Evolutionary conservation across 2,888 invertebrate genomes (phyloP).

Genomic region (Callimorpha dominula): DNA sequence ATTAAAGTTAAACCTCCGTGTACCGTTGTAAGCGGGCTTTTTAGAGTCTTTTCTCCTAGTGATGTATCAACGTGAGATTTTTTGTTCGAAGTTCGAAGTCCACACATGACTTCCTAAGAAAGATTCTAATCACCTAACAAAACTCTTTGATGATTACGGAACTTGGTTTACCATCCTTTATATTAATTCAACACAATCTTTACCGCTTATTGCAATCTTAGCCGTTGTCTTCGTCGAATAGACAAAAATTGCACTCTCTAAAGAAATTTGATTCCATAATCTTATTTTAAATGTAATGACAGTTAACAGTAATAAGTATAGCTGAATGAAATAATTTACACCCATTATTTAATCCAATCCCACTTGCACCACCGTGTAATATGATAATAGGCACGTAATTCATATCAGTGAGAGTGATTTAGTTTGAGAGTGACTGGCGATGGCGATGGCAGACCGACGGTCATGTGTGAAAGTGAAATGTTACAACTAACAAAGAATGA

Average conservation of each 20-base stretch:
- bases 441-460: slow-evolving; percentile 26
- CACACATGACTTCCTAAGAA: no score
- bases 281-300: background rate
- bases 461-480: slow-evolving; percentile 63
- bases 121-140: no score
- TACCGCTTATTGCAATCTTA: no score
- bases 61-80: background rate
- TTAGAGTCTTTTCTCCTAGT: background rate
- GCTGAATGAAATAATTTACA: background rate
- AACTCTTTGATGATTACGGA: no score
- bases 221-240: no score
- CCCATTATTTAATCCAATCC: background rate
- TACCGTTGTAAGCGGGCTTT: background rate
- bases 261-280: no score
- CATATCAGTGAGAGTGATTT: slow-evolving; percentile 56
- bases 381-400: slow-evolving; percentile 46
- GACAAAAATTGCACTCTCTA: no score
- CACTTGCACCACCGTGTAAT: slow-evolving; percentile 29
- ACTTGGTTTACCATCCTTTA: no score
- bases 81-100: background rate
- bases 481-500: slow-evolving; percentile 35
- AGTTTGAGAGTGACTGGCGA: slow-evolving; percentile 33
- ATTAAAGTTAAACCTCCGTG: background rate
- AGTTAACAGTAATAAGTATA: background rate
- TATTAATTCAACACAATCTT: no score